These are phyloP conservation scores for Galbula dea DNA, from an alignment of 2,113 vertebrate genomes.

Conservation along the genomic window DNA sequence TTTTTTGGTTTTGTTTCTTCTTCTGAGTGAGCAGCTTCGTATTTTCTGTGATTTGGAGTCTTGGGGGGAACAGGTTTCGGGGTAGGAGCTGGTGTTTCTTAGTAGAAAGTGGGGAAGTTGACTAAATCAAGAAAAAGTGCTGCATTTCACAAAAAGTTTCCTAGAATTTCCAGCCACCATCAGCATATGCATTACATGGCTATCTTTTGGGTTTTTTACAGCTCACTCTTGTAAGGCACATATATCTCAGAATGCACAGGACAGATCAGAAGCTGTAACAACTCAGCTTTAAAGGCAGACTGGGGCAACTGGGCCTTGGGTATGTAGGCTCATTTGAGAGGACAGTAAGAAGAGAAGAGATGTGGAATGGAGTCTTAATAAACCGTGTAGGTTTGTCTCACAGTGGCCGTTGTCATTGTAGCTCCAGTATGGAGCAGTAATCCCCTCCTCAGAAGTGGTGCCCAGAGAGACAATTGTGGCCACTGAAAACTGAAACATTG, in stretches of 20 bases:
- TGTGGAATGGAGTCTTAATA: not conserved
- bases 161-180: not conserved
- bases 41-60: not conserved
- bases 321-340: not conserved
- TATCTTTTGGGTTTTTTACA: not conserved
- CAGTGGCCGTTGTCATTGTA: not conserved
- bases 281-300: not conserved
- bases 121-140: not conserved
- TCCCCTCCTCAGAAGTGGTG: not conserved
- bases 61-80: fast-evolving
- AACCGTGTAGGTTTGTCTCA: not conserved
- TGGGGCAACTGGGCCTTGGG: not conserved
- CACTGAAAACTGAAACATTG: not conserved
- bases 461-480: not conserved
- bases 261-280: not conserved
- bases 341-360: not conserved
- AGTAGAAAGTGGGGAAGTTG: not conserved
- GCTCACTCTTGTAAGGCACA: not conserved
- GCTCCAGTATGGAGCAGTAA: not conserved
- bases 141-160: not conserved
- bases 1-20: not conserved
- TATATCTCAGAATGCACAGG: not conserved
- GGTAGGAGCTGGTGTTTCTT: not conserved
- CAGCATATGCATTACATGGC: not conserved
- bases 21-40: not conserved